Evolutionary conservation across 2,113 vertebrate species (phyloP).

Genomic region (Salvator merianae): DNA sequence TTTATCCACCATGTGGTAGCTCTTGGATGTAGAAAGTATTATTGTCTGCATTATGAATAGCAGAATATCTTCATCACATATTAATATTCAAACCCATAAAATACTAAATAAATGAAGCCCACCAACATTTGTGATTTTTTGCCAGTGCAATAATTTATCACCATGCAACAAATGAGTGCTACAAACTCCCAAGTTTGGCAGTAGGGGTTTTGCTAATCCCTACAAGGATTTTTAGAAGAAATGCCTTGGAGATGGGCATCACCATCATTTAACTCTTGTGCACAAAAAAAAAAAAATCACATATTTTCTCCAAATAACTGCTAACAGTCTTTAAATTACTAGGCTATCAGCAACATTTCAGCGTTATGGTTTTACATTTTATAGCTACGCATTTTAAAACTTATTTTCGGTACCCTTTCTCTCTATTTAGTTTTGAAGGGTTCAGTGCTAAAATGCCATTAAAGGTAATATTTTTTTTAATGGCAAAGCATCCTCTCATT

Average conservation of each 20-base stretch:
- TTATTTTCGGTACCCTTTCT: conserved; percentile 16
- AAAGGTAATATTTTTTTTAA: conserved; percentile 27
- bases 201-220: neutral
- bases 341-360: neutral
- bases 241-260: too few species aligned
- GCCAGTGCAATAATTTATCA: too few species aligned
- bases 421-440: neutral
- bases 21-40: neutral
- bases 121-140: too few species aligned
- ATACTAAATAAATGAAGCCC: too few species aligned
- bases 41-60: neutral
- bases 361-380: conserved; percentile 16
- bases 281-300: conserved; percentile 25
- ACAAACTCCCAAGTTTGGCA: neutral
- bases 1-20: neutral
- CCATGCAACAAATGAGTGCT: neutral
- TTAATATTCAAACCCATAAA: neutral
- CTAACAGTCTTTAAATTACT: neutral
- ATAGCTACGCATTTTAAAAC: conserved; percentile 37
- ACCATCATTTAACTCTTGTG: too few species aligned
- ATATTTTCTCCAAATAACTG: neutral
- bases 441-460: conserved; percentile 9
- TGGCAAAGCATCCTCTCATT: neutral
- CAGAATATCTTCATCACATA: neutral
- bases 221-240: too few species aligned